A percentile compares a stretch with the other conserved stretches of the same genome.
phyloP scores from a whole-genome alignment of 2,797 vertebrate species.

The Melanotaenia maccullochi region DNA sequence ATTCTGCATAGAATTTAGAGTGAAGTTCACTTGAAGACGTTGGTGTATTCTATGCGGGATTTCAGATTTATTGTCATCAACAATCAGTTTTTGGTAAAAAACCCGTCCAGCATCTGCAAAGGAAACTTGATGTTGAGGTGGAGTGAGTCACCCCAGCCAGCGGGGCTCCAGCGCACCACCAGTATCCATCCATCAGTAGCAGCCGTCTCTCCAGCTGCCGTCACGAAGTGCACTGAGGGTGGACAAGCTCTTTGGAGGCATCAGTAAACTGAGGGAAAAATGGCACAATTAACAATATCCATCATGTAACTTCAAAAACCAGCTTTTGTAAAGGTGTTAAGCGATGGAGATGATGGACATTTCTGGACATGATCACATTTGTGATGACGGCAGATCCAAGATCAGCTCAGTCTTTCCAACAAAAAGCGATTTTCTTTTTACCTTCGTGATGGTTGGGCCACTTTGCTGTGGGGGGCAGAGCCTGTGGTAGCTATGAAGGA shows the following conservation, averaged over 20 bases:
- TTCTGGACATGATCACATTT: too few relatives aligned
- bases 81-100: slow-evolving; percentile 32
- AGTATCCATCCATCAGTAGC: slow-evolving; percentile 84
- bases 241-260: slow-evolving; percentile 91
- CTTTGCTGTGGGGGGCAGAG: slow-evolving; percentile 88
- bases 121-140: slow-evolving; percentile 20
- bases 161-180: slow-evolving; percentile 73
- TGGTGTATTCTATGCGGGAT: slow-evolving; percentile 37
- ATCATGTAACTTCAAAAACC: too few relatives aligned
- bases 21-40: neutral
- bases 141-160: slow-evolving; percentile 84
- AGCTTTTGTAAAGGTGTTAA: too few relatives aligned
- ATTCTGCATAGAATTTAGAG: slow-evolving; percentile 56
- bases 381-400: too few relatives aligned
- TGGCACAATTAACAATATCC: too few relatives aligned
- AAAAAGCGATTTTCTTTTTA: slow-evolving; percentile 41
- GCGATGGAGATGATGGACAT: too few relatives aligned
- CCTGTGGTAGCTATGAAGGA: slow-evolving; percentile 81
- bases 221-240: slow-evolving; percentile 91
- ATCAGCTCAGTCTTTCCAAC: neutral
- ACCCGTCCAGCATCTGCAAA: neutral
- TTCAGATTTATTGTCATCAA: slow-evolving; percentile 55
- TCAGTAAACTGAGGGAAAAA: slow-evolving; percentile 85
- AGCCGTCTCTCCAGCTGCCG: slow-evolving; percentile 91
- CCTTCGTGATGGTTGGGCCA: slow-evolving; percentile 89